Evolutionary conservation across 2,888 invertebrate species (phyloP).

Genomic region (Pediacus dermestoides): DNA sequence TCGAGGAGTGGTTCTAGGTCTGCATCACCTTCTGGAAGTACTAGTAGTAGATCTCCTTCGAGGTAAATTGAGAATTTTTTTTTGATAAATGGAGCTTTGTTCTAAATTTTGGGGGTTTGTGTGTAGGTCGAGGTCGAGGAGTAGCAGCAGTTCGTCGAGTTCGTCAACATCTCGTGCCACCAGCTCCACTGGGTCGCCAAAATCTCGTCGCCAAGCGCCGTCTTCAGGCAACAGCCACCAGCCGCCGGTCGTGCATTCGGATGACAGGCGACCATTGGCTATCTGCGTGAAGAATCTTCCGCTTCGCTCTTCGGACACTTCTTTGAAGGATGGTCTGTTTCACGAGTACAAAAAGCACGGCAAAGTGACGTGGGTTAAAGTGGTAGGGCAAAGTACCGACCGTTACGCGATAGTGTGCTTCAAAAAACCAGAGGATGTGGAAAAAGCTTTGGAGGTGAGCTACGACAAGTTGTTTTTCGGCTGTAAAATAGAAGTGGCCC

Average conservation of each 20-base stretch:
- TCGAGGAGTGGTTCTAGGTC: conserved; percentile 54
- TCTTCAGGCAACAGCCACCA: conserved; percentile 41
- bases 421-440: conserved; percentile 95
- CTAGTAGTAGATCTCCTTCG: conserved; percentile 56
- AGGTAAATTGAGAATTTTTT: conserved; percentile 28
- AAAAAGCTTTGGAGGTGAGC: conserved; percentile 92
- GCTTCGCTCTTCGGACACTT: conserved; percentile 86
- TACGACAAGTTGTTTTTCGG: conserved; percentile 97
- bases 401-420: conserved; percentile 94
- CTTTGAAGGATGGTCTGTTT: conserved; percentile 94
- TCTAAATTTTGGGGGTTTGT: conserved; percentile 2
- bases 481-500: conserved; percentile 92
- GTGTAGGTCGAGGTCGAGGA: conserved; percentile 51
- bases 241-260: conserved; percentile 47
- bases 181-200: conserved; percentile 58
- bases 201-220: conserved; percentile 48
- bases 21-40: conserved; percentile 54
- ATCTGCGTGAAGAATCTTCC: conserved; percentile 90
- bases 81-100: neutral
- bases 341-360: conserved; percentile 99
- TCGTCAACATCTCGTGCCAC: conserved; percentile 63
- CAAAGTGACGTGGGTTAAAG: conserved; percentile 88
- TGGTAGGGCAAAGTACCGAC: conserved; percentile 86
- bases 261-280: conserved; percentile 76
- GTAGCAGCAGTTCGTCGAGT: conserved; percentile 57